These are phyloP conservation scores for Drosophila pruinosa DNA, from an alignment of 1,140 invertebrate species.

Conservation along the genomic window DNA sequence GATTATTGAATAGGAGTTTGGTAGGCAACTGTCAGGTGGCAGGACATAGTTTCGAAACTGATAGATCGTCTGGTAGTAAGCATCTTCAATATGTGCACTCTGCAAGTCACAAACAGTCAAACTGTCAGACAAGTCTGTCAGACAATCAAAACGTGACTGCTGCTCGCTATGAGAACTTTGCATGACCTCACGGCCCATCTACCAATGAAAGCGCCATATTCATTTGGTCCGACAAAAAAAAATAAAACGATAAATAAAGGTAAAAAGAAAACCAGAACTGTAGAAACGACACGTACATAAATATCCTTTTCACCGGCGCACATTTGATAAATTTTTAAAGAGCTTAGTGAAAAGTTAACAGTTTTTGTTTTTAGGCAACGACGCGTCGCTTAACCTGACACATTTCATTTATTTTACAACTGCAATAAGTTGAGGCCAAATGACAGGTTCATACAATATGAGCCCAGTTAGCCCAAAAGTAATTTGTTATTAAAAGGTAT, in stretches of 20 bases:
- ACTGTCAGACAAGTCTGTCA: constrained; percentile 11
- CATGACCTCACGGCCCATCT: constrained; percentile 30
- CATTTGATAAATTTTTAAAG: constrained; percentile 57
- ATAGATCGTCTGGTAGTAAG: constrained; percentile 34
- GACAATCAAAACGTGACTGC: constrained; percentile 64
- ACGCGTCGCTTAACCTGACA: constrained; percentile 53
- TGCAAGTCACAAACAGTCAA: constrained; percentile 20
- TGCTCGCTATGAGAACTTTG: constrained; percentile 29
- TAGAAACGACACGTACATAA: constrained; percentile 2
- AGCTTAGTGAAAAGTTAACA: background rate
- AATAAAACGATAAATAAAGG: background rate
- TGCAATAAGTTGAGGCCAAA: constrained; percentile 24
- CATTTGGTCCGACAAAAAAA: background rate
- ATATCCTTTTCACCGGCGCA: constrained; percentile 31
- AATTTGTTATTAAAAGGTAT: constrained; percentile 54
- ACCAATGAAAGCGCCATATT: constrained; percentile 25
- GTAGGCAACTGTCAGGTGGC: constrained; percentile 29
- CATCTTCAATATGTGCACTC: constrained; percentile 17
- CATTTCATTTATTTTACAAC: constrained; percentile 45
- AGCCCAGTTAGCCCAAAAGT: constrained; percentile 3
- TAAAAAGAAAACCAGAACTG: background rate
- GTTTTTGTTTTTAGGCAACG: constrained; percentile 23
- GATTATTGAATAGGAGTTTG: background rate
- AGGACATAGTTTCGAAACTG: constrained; percentile 17
- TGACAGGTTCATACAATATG: background rate